Percentiles rank a stretch among this genome's conserved stretches.
These are phyloP conservation scores for Cyprinodon variegatus DNA, from an alignment of 2,113 vertebrate species.

Conservation along the genomic window DNA sequence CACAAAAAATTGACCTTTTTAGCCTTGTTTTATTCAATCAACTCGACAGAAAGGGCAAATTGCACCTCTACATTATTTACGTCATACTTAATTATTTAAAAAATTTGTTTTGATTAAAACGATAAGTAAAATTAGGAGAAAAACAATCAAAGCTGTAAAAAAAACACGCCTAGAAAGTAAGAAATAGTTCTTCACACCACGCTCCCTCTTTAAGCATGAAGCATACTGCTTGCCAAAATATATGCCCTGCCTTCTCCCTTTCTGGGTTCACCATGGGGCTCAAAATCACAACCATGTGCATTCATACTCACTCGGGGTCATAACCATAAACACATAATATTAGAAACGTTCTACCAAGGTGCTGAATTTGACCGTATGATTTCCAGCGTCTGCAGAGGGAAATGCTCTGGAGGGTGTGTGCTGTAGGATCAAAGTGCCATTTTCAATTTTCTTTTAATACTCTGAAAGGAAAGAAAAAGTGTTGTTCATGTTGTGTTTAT, in stretches of 20 bases:
- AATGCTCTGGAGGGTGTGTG: slow-evolving; percentile 22
- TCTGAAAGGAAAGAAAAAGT: background rate
- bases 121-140: background rate
- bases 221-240: slow-evolving; percentile 50
- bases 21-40: background rate
- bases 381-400: slow-evolving; percentile 37
- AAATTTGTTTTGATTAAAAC: no score
- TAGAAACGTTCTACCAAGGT: slow-evolving; percentile 71
- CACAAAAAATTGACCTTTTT: background rate
- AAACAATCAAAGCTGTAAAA: background rate
- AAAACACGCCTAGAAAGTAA: slow-evolving; percentile 59
- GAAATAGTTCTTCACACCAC: slow-evolving; percentile 65
- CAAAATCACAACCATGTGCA: slow-evolving; percentile 73
- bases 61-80: no score
- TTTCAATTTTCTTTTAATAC: slow-evolving; percentile 4
- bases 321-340: slow-evolving; percentile 76
- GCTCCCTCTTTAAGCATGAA: slow-evolving; percentile 49
- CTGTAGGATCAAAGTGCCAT: slow-evolving; percentile 42
- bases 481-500: slow-evolving; percentile 17
- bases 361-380: slow-evolving; percentile 62
- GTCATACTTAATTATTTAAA: no score
- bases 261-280: slow-evolving; percentile 40
- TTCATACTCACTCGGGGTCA: slow-evolving; percentile 65
- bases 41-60: background rate
- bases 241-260: slow-evolving; percentile 39